phyloP scores from a whole-genome alignment of 1,140 invertebrate genomes.

The Bombus sylvicola region DNA sequence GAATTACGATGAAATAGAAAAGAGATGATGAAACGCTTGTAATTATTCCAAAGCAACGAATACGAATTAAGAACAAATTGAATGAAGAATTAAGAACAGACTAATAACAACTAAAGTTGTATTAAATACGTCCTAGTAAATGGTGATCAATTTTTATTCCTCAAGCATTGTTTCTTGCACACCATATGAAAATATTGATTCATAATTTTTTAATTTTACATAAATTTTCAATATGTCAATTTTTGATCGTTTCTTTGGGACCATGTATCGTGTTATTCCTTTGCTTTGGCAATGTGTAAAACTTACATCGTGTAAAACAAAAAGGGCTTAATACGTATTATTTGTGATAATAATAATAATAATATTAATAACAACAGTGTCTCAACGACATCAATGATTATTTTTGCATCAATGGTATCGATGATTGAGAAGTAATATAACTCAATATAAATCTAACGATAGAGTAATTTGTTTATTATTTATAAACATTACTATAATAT shows the following conservation, averaged over 20 bases:
- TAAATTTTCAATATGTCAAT: background rate
- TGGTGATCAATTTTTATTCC: background rate
- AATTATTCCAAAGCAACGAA: background rate
- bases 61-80: background rate
- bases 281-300: background rate
- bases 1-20: background rate
- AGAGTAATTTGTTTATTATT: background rate
- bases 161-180: background rate
- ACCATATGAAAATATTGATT: background rate
- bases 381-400: background rate
- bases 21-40: background rate
- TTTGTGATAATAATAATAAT: background rate
- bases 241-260: slow-evolving; percentile 19
- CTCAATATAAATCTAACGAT: background rate
- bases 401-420: background rate
- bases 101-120: background rate
- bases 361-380: too few relatives aligned
- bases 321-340: background rate
- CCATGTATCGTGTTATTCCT: slow-evolving; percentile 4
- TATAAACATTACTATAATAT: background rate
- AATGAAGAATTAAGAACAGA: background rate
- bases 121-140: background rate
- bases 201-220: background rate
- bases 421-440: background rate
- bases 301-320: background rate